Percentiles rank a stretch among this genome's conserved stretches.
Evolutionary conservation across 2,797 vertebrate genomes (phyloP).

Genomic region (Neopelma chrysocephalum): DNA sequence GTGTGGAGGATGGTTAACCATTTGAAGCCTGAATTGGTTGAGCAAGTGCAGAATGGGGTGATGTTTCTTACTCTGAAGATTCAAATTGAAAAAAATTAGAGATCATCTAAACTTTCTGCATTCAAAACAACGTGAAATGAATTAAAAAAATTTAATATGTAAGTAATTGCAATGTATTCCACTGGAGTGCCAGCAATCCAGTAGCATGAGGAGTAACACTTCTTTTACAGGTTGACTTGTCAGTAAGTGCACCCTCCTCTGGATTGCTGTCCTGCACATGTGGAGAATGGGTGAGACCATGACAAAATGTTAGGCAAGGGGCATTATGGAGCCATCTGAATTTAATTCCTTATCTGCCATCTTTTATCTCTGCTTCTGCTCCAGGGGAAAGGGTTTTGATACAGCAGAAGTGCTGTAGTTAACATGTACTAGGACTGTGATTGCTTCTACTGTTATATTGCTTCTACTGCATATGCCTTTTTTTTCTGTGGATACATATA

Average conservation of each 20-base stretch:
- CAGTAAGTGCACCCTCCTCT: not conserved
- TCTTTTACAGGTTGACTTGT: not conserved
- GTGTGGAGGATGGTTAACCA: not conserved
- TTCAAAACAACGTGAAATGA: not conserved
- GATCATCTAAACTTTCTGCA: not conserved
- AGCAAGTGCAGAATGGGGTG: not conserved
- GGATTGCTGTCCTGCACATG: not conserved
- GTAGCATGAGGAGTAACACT: not conserved
- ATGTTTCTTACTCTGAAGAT: not conserved
- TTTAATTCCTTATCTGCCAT: not conserved
- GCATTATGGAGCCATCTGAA: not conserved
- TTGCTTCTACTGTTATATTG: not conserved
- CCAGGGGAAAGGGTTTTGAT: not conserved
- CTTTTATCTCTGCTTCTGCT: not conserved
- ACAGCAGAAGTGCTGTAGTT: not conserved
- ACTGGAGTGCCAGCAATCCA: not conserved
- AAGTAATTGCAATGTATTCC: not conserved
- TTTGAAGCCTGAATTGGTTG: not conserved
- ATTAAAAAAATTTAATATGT: not conserved
- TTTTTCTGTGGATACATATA: not conserved
- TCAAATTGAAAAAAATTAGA: not conserved
- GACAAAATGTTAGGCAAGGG: not conserved
- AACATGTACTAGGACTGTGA: rapidly evolving
- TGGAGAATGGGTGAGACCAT: not conserved
- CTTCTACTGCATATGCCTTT: not conserved